Conservation (phyloP, 2,113 vertebrate species). For the Engraulis encrasicolus region DNA sequence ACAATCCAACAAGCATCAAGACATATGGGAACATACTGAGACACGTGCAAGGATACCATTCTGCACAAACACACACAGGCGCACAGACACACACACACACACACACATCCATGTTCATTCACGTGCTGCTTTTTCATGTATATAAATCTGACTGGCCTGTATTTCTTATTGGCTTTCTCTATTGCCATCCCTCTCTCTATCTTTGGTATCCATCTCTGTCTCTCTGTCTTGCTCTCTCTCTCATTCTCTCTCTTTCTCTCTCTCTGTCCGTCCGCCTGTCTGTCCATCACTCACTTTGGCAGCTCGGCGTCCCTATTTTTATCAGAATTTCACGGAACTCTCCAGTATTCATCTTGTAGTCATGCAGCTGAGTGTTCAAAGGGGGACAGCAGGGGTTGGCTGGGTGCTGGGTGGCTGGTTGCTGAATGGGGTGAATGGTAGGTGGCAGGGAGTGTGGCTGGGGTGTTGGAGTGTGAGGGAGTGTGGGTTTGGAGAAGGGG, state of each 20-base stretch:
- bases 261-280: no score
- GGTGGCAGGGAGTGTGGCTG: no score
- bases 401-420: no score
- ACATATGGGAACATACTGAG: not conserved
- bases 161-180: not conserved
- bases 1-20: not conserved
- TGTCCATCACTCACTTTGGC: constrained; percentile 33
- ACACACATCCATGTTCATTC: not conserved
- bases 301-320: constrained; percentile 84
- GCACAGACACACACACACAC: constrained; percentile 23
- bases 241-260: constrained; percentile 16
- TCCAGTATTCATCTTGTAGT: constrained; percentile 61
- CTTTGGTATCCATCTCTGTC: not conserved
- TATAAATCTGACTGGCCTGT: not conserved
- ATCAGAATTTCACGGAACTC: constrained; percentile 87
- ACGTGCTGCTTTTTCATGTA: not conserved
- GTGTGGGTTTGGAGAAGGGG: no score
- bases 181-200: not conserved
- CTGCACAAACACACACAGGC: not conserved
- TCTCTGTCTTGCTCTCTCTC: not conserved
- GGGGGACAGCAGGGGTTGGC: constrained; percentile 10
- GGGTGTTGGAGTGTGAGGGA: no score
- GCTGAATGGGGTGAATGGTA: no score
- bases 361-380: not conserved
- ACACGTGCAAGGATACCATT: not conserved